These are phyloP conservation scores for Mus spretus DNA, from an alignment of 2,797 vertebrate genomes.

Conservation along the genomic window DNA sequence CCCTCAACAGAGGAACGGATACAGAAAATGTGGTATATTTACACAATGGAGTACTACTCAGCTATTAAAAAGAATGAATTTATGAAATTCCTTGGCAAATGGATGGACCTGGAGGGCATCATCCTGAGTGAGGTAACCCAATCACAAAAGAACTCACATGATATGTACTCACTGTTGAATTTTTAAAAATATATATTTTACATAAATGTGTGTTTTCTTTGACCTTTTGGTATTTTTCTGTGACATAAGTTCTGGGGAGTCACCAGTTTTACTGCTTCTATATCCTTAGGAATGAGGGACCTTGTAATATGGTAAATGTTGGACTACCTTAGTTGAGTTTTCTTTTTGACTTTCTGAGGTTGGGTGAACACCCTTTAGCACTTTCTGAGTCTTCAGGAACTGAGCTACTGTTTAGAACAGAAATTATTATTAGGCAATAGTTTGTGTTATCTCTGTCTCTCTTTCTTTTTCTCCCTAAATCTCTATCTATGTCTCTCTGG, in stretches of 20 bases:
- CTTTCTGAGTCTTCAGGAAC: background rate
- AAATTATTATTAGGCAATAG: background rate
- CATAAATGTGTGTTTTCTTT: background rate
- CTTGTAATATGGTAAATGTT: too few relatives aligned
- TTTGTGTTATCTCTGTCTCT: background rate
- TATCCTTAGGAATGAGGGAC: background rate
- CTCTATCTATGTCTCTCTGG: background rate
- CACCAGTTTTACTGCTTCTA: background rate
- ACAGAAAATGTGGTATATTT: too few relatives aligned
- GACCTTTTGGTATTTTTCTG: background rate
- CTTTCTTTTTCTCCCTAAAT: background rate
- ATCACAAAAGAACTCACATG: too few relatives aligned
- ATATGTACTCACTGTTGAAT: background rate
- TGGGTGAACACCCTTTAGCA: too few relatives aligned
- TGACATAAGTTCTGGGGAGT: background rate
- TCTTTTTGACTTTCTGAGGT: too few relatives aligned
- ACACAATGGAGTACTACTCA: too few relatives aligned
- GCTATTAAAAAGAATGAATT: too few relatives aligned
- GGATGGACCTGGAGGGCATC: too few relatives aligned
- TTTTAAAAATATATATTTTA: background rate
- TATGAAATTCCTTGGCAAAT: too few relatives aligned
- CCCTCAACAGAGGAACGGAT: too few relatives aligned
- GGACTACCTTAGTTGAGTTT: background rate
- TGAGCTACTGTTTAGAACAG: background rate
- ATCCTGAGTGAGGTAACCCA: too few relatives aligned